Evolutionary conservation across 2,113 vertebrate genomes (phyloP).

Genomic region (Pelecanoides urinatrix): DNA sequence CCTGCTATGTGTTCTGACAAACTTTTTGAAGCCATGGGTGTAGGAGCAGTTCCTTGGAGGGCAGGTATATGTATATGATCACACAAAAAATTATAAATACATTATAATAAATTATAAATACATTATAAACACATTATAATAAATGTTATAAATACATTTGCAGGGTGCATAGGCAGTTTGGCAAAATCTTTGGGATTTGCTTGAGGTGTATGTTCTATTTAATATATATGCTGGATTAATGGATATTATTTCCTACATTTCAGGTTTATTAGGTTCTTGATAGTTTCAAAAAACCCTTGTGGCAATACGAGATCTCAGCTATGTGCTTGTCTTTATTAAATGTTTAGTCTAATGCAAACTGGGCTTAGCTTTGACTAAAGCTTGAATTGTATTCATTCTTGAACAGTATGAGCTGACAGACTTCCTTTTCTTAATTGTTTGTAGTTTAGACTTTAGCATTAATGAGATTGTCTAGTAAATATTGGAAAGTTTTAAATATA

Average conservation of each 20-base stretch:
- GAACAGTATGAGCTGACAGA: background rate
- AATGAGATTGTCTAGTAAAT: background rate
- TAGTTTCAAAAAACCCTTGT: background rate
- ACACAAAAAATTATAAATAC: too few relatives aligned
- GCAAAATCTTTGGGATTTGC: background rate
- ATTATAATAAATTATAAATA: too few relatives aligned
- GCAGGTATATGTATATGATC: slow-evolving; percentile 59
- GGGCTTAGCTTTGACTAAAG: background rate
- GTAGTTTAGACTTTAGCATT: background rate
- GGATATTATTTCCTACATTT: background rate
- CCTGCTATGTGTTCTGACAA: slow-evolving; percentile 75
- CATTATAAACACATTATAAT: too few relatives aligned
- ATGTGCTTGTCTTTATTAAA: background rate
- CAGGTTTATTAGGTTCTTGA: background rate
- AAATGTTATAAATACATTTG: background rate
- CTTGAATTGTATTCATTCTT: background rate
- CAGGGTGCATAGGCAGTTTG: background rate
- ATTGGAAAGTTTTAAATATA: background rate
- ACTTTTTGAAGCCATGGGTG: slow-evolving; percentile 84
- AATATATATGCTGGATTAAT: background rate
- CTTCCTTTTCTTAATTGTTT: background rate
- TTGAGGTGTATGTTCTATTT: background rate
- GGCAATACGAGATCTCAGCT: background rate
- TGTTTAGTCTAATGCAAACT: background rate
- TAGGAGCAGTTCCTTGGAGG: slow-evolving; percentile 82